Conservation (phyloP, 1,140 invertebrate species). For the Zaprionus nigranus region DNA sequence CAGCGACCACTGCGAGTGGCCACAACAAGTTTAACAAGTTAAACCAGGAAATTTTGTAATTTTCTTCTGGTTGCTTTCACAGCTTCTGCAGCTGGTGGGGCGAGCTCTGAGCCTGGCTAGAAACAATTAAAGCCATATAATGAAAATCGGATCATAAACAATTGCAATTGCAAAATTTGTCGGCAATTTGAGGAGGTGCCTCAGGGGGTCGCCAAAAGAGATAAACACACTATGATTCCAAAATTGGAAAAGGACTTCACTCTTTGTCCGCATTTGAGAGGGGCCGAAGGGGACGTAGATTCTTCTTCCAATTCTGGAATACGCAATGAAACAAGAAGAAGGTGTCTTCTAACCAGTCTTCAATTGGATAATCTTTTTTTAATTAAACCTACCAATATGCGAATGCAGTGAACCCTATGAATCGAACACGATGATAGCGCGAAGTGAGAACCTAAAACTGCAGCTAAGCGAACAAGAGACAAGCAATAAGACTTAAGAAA, state of each 20-base stretch:
- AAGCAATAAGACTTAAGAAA: conserved; percentile 13
- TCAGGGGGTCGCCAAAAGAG: neutral
- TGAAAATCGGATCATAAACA: conserved; percentile 45
- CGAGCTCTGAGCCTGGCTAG: conserved; percentile 35
- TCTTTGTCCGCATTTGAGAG: neutral
- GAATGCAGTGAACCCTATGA: neutral
- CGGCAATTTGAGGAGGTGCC: neutral
- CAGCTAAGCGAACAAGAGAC: conserved; percentile 9
- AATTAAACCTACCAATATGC: neutral
- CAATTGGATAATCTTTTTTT: neutral
- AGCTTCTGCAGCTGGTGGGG: conserved; percentile 24
- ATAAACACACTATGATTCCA: neutral
- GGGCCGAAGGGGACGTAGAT: neutral
- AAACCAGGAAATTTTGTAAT: conserved; percentile 81
- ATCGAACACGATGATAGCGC: conserved; percentile 35
- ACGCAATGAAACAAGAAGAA: neutral
- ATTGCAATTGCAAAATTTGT: conserved; percentile 10
- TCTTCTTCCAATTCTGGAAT: neutral
- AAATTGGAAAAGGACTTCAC: neutral
- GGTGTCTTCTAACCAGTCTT: neutral
- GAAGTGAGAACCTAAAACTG: conserved; percentile 11
- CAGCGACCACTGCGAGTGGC: conserved; percentile 42
- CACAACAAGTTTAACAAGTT: conserved; percentile 79
- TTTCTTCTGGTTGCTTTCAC: conserved; percentile 60
- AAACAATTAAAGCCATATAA: conserved; percentile 45